A percentile compares a stretch with the other conserved stretches of the same genome.
Conservation (phyloP, 2,888 invertebrate genomes). For the Electrophaes corylata region DNA sequence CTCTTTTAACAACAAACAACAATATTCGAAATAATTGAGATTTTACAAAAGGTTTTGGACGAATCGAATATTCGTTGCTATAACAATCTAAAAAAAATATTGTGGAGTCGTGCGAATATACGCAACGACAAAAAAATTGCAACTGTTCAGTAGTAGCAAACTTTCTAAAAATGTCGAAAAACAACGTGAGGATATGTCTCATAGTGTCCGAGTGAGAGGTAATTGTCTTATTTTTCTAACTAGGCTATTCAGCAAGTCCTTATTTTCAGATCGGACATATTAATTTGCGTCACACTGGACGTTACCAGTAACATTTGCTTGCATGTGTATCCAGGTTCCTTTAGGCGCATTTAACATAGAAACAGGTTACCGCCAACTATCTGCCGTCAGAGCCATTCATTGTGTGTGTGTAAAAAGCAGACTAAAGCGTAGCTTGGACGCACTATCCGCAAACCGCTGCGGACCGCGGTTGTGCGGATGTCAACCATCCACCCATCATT, state of each 20-base stretch:
- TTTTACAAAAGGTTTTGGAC: slow-evolving; percentile 20
- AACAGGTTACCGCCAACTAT: background rate
- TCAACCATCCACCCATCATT: no score
- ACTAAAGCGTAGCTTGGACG: no score
- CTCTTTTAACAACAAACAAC: slow-evolving; percentile 31
- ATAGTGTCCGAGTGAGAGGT: no score
- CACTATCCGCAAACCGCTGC: no score
- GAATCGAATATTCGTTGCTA: no score
- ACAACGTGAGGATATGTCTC: no score
- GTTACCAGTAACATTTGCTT: slow-evolving; percentile 33
- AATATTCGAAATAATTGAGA: slow-evolving; percentile 33
- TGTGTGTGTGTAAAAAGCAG: background rate
- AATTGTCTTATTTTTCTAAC: no score
- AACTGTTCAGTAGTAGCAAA: no score
- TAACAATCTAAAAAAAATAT: no score
- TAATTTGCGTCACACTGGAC: slow-evolving; percentile 35
- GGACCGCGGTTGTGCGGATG: no score
- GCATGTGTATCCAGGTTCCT: slow-evolving; percentile 48
- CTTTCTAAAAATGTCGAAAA: no score
- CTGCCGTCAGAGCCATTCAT: background rate
- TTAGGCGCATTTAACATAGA: slow-evolving; percentile 37
- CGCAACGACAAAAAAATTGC: no score
- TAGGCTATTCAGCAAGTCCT: slow-evolving; percentile 21
- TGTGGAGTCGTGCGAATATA: background rate
- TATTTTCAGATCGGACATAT: slow-evolving; percentile 39